Conservation (phyloP, 2,797 vertebrate genomes). For the Crenichthys baileyi region DNA sequence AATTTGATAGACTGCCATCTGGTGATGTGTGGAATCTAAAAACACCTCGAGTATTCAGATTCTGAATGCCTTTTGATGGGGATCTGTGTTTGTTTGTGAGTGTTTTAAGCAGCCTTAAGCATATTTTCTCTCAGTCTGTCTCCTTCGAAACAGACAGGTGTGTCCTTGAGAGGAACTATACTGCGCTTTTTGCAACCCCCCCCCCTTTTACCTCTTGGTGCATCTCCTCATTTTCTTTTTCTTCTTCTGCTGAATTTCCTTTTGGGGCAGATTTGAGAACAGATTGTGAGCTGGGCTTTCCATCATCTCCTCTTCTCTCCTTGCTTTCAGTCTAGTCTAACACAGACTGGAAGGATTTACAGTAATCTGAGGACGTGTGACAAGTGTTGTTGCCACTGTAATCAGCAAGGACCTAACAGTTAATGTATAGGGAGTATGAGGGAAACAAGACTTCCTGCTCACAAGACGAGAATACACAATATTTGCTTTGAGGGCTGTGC, state of each 20-base stretch:
- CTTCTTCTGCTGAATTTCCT: constrained; percentile 5
- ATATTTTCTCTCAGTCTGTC: constrained; percentile 36
- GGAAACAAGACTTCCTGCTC: background rate
- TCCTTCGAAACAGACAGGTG: constrained; percentile 71
- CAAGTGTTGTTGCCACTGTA: constrained; percentile 49
- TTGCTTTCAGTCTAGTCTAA: constrained; percentile 35
- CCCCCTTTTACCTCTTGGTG: constrained; percentile 36
- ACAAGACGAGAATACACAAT: background rate
- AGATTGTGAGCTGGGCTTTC: constrained; percentile 53
- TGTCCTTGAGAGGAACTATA: constrained; percentile 57
- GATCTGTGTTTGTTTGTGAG: constrained; percentile 23
- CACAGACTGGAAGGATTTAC: constrained; percentile 56
- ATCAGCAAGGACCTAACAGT: constrained; percentile 37
- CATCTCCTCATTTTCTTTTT: background rate
- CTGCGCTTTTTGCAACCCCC: constrained; percentile 44
- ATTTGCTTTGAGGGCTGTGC: background rate
- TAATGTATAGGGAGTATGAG: constrained; percentile 29
- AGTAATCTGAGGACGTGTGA: constrained; percentile 57
- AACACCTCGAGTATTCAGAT: constrained; percentile 19
- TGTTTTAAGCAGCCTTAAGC: constrained; percentile 35
- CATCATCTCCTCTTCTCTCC: constrained; percentile 21
- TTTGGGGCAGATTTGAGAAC: constrained; percentile 56
- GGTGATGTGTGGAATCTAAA: constrained; percentile 45
- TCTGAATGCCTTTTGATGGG: constrained; percentile 24
- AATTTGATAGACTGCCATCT: constrained; percentile 38